Percentiles rank a stretch among this genome's conserved stretches.
Conservation (phyloP, 2,113 vertebrate genomes). For the Mola mola region DNA sequence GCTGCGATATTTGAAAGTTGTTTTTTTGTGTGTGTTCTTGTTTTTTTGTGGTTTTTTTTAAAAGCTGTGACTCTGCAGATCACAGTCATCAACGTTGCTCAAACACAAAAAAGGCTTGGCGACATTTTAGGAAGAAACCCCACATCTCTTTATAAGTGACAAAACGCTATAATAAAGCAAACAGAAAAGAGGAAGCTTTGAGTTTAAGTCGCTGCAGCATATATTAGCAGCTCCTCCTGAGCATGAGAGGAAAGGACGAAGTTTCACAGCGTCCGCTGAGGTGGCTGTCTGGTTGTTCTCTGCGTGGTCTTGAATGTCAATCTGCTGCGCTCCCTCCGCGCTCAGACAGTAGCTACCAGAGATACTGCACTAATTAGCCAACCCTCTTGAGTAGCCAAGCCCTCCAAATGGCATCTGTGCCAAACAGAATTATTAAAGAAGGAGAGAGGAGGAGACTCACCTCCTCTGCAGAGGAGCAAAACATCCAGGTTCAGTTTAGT, state of each 20-base stretch:
- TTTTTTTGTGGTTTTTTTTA: no score
- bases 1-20: no score
- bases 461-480: conserved; percentile 62
- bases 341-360: conserved; percentile 63
- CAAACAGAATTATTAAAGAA: conserved; percentile 78
- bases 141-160: conserved; percentile 4
- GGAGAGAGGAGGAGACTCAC: conserved; percentile 42
- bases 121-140: conserved; percentile 3
- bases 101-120: conserved; percentile 2
- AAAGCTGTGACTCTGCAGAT: conserved; percentile 21
- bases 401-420: conserved; percentile 67
- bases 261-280: conserved; percentile 23
- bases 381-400: conserved; percentile 62
- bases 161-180: neutral
- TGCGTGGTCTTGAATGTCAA: conserved; percentile 69
- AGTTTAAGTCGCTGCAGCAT: conserved; percentile 12
- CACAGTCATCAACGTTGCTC: conserved; percentile 18
- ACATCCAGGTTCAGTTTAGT: conserved; percentile 55
- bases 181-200: conserved; percentile 20
- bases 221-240: conserved; percentile 11
- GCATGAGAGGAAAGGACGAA: conserved; percentile 36
- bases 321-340: conserved; percentile 48
- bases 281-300: conserved; percentile 63
- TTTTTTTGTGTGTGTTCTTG: no score
- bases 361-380: conserved; percentile 74